A percentile compares a stretch with the other conserved stretches of the same genome.
These are phyloP conservation scores for Rhizoglyphus robini DNA, from an alignment of 1,140 invertebrate species.

Conservation along the genomic window DNA sequence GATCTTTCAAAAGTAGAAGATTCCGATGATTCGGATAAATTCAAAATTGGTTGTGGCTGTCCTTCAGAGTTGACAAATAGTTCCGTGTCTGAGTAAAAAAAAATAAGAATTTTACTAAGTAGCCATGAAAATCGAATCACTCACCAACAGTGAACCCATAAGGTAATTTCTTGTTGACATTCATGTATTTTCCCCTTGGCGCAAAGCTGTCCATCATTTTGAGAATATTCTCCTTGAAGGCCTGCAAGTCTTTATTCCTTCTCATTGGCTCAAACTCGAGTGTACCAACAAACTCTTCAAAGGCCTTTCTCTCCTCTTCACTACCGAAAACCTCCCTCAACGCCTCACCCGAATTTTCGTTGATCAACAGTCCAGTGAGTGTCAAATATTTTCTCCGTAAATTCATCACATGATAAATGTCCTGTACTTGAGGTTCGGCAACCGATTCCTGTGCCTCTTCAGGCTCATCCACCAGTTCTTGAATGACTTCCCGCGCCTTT, in stretches of 20 bases:
- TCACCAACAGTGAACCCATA: background rate
- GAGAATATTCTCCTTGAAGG: background rate
- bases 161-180: background rate
- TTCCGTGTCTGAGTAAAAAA: slow-evolving; percentile 4
- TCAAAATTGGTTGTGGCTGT: background rate
- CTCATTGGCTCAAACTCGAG: background rate
- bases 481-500: background rate
- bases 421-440: background rate
- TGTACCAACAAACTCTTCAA: background rate
- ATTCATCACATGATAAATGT: slow-evolving; percentile 5
- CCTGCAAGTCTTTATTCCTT: background rate
- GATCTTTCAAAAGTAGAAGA: background rate
- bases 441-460: background rate
- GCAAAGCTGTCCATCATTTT: background rate
- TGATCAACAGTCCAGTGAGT: background rate
- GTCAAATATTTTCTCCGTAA: background rate
- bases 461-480: background rate
- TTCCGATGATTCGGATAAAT: background rate
- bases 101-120: background rate
- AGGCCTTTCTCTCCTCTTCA: background rate
- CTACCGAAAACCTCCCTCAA: background rate
- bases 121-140: background rate
- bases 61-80: background rate
- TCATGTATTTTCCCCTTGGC: background rate
- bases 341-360: background rate